Percentiles rank a stretch among this genome's conserved stretches.
Evolutionary conservation across 1,140 invertebrate genomes (phyloP).

Genomic region (Copidosoma floridanum): DNA sequence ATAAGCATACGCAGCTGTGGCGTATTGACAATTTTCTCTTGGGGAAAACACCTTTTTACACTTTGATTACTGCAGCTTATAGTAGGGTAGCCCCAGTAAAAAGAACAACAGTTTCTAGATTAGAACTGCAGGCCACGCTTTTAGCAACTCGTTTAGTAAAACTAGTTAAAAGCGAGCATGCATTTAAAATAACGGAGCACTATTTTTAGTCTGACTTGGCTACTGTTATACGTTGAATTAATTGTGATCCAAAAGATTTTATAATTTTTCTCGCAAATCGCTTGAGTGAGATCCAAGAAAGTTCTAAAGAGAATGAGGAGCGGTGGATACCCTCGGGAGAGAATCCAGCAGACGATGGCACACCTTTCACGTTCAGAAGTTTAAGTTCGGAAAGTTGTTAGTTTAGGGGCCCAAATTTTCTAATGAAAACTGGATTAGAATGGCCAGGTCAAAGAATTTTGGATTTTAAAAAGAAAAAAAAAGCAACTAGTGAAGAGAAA

Average conservation of each 20-base stretch:
- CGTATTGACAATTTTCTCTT: too few species aligned
- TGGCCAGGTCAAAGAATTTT: too few species aligned
- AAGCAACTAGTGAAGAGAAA: too few species aligned
- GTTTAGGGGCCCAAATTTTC: background rate
- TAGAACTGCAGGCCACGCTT: constrained; percentile 45
- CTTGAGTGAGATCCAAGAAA: background rate
- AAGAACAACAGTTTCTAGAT: constrained; percentile 37
- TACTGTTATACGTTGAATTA: constrained; percentile 39
- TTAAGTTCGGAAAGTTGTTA: background rate
- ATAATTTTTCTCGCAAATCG: too few species aligned
- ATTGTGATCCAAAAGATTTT: constrained; percentile 20
- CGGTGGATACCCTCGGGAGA: background rate
- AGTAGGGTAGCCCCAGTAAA: constrained; percentile 41
- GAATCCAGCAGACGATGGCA: constrained; percentile 5
- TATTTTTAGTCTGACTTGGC: constrained; percentile 41
- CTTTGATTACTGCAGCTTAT: constrained; percentile 23
- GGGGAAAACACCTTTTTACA: background rate
- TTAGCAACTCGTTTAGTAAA: constrained; percentile 18
- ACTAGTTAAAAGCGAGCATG: background rate
- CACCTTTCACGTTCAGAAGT: background rate
- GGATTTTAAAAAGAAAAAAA: too few species aligned
- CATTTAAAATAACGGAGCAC: background rate
- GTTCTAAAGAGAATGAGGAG: background rate
- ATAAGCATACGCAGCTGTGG: too few species aligned
- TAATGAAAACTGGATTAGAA: too few species aligned